Percentiles rank a stretch among this genome's conserved stretches.
Evolutionary conservation across 2,113 vertebrate species (phyloP).

Genomic region (Physeter macrocephalus): DNA sequence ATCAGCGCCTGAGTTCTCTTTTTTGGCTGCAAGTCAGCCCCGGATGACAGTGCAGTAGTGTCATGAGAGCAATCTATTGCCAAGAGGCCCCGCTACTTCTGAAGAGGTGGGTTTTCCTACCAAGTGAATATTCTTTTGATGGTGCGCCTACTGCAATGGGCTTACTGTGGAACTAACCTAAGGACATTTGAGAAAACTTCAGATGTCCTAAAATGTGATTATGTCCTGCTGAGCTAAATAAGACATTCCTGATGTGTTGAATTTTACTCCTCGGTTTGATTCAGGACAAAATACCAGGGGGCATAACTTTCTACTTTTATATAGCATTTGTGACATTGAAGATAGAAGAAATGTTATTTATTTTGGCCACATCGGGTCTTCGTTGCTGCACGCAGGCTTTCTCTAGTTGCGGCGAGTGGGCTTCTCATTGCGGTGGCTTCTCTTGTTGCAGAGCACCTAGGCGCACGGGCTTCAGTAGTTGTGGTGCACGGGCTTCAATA

Average conservation of each 20-base stretch:
- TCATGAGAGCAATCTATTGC: not conserved
- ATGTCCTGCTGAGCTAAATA: constrained; percentile 12
- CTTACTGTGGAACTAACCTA: not conserved
- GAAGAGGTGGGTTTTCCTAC: constrained; percentile 6
- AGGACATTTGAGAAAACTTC: not conserved
- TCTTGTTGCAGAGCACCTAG: no score
- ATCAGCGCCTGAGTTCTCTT: not conserved
- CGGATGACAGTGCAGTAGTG: not conserved
- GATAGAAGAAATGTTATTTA: not conserved
- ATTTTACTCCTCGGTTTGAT: constrained; percentile 16
- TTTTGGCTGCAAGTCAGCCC: not conserved
- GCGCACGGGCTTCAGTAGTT: no score
- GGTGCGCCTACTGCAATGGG: not conserved
- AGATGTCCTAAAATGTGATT: not conserved
- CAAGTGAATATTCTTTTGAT: constrained; percentile 29
- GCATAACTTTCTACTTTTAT: not conserved
- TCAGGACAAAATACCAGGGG: not conserved
- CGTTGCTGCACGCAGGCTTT: no score
- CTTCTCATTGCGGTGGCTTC: no score
- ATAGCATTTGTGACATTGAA: not conserved
- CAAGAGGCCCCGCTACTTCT: not conserved
- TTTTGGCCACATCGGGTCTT: no score
- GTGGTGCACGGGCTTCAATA: no score
- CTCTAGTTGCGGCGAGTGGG: no score
- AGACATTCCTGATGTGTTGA: not conserved